Evolutionary conservation across 2,113 vertebrate genomes (phyloP), one percentile per base, ranked within the genome.

Genomic region (Engystomops pustulosus): DNA sequence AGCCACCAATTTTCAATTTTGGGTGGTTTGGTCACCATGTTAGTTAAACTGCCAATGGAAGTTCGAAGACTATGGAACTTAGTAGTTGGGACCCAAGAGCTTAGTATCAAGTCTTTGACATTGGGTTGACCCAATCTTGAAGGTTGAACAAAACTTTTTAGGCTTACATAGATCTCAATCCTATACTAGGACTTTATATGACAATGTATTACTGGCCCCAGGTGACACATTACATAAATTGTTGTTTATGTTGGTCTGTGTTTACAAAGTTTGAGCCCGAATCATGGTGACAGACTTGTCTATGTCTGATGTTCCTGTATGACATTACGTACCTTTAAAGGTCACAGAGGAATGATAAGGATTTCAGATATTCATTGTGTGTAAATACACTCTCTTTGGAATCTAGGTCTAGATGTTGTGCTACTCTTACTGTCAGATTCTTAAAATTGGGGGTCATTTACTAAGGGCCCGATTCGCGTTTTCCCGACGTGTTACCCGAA

Each of bases 351-450:
- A 72, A 72, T 72, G 80, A 58, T 34, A 82, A 53, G 14, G 47
- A 82, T 82, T 60, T 58, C 49, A 82, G 51, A 44, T 72, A 82
- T 72, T 82, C 36, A 20, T 71, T 34, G 34, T 55, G 49, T 7
- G 49, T 55, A 81, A 32, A 47, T 32, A 36, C 15, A 25, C 44
- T 23, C 47, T 69, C 27, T 36, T 10, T 17, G 34, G 80, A 82
- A 82, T 72, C 45, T 25, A 15, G 25, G 8, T 15, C 78, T 30
- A 69, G 44, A 14, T 17, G 8, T 49, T 51, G 14, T 51, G 12
- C 30, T 80, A 45, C 27, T 41, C 4, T 17, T 47, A 7, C 1
- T 71, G 36, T 70, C 27, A 70, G 18, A 45, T 45, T 45, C 9
- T 45, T 8, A 45, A 7, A 45, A 18, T 36, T 15, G 15, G 27